Evolutionary conservation across 2,888 invertebrate genomes (phyloP), one percentile per base, ranked within the genome.

Genomic region (Dasypolia templi): DNA sequence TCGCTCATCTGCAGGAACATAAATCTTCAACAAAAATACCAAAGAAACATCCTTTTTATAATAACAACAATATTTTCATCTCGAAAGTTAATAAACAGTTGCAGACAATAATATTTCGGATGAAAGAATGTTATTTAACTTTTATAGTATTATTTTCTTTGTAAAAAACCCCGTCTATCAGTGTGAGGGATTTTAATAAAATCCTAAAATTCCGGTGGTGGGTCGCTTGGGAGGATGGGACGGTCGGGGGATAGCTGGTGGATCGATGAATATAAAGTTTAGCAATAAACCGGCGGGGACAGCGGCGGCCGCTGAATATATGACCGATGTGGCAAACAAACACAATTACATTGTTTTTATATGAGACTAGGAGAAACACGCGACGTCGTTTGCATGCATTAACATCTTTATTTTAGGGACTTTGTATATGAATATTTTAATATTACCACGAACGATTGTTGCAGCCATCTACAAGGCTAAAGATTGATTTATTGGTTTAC

Each of bases 181-280:
- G 75, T 46, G 72, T 26, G 64, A 26, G 55, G 75, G 75, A 58
- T 78, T 87, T 86, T 82, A 87, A 87, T 87, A 87, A 84, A 86
- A 84, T 71, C 72, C 75, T 79, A 59, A 79, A 86, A 83, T 81
- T 81, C 79, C 67, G 65, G 68, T 32, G 75, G 74, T 56, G 58
- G 58, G 73, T 72, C 61, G 71, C 62, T 35, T 53, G 35, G 61
- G 75, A 56, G 39, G 29, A 19, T 44, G 73, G 55, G 19, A 17
- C 58, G 56, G 29, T 44, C n/a, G 62, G 69, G 46, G 59, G 44
- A 42, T 44, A 56, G 56, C 59, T 22, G 53, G 32, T 42, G 81
- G 81, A 86, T 79, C 81, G 81, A 82, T 84, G 79, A 75, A 85
- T 83, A 76, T 82, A 82, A 87, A 87, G 76, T 87, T 86, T 72